phyloP scores from a whole-genome alignment of 1,140 invertebrate genomes.

The Pachyrhynchus sulphureomaculatus region DNA sequence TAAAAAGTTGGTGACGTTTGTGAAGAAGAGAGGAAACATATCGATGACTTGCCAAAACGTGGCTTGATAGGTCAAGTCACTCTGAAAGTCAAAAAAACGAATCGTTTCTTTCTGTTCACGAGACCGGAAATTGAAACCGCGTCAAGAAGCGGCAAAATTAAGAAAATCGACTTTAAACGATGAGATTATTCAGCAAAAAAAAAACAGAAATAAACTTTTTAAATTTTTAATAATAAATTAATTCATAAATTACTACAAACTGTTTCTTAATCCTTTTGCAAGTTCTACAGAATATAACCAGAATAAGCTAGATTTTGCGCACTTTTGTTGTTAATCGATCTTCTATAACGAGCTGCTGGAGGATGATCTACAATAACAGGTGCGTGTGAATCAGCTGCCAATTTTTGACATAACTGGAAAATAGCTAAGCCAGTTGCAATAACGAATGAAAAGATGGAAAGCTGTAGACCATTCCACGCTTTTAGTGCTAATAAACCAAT shows the following conservation, averaged over 20 bases:
- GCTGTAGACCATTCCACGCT: constrained; percentile 82
- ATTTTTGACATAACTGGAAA: constrained; percentile 86
- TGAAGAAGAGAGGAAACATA: too few relatives aligned
- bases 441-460: constrained; percentile 85
- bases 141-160: too few relatives aligned
- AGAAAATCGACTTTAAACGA: too few relatives aligned
- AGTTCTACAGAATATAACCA: constrained; percentile 60
- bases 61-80: too few relatives aligned
- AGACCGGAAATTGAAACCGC: too few relatives aligned
- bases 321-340: constrained; percentile 56
- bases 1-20: too few relatives aligned
- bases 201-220: too few relatives aligned
- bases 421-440: constrained; percentile 79
- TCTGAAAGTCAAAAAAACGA: too few relatives aligned
- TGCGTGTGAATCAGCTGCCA: constrained; percentile 72
- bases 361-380: constrained; percentile 67
- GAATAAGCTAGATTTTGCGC: constrained; percentile 75
- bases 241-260: not conserved
- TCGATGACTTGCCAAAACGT: too few relatives aligned
- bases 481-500: constrained; percentile 81
- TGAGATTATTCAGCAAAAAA: too few relatives aligned
- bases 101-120: too few relatives aligned
- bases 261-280: not conserved
- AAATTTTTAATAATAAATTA: not conserved
- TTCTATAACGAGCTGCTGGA: constrained; percentile 45